phyloP scores from a whole-genome alignment of 2,797 vertebrate genomes.

The Chaetophractus vellerosus region DNA sequence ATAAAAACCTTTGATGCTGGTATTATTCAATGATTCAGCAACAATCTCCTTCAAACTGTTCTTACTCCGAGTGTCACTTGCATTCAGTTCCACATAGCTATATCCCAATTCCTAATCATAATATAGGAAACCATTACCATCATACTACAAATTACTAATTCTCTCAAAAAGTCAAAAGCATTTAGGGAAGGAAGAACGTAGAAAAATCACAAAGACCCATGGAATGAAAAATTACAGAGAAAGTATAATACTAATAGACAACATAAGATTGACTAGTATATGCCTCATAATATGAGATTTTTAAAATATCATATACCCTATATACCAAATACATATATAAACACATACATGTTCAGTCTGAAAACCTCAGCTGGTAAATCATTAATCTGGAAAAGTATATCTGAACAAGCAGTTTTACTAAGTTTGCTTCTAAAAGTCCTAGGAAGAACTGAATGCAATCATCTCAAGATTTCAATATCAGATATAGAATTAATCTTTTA shows the following conservation, averaged over 20 bases:
- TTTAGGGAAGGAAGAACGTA: neutral
- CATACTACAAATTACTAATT: conserved; percentile 31
- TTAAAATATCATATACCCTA: neutral
- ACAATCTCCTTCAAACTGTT: conserved; percentile 96
- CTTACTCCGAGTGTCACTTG: conserved; percentile 98
- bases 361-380: neutral
- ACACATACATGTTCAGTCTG: neutral
- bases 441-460: conserved; percentile 30
- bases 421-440: conserved; percentile 18
- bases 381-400: neutral
- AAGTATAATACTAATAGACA: neutral
- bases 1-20: conserved; percentile 97
- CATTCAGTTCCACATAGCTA: conserved; percentile 98
- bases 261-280: neutral
- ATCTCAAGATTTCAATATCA: conserved; percentile 10
- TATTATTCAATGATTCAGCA: conserved; percentile 97
- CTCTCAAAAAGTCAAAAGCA: neutral
- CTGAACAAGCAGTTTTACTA: conserved; percentile 30
- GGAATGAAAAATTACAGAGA: neutral
- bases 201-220: conserved; percentile 26
- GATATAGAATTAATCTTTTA: conserved; percentile 22
- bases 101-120: conserved; percentile 94
- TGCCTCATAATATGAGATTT: neutral
- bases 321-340: neutral
- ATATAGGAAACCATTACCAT: conserved; percentile 63